A percentile compares a stretch with the other conserved stretches of the same genome.
Evolutionary conservation across 92 coral and sea anemone genomes (phyloP).

Genomic region (Heliopora coerulea): DNA sequence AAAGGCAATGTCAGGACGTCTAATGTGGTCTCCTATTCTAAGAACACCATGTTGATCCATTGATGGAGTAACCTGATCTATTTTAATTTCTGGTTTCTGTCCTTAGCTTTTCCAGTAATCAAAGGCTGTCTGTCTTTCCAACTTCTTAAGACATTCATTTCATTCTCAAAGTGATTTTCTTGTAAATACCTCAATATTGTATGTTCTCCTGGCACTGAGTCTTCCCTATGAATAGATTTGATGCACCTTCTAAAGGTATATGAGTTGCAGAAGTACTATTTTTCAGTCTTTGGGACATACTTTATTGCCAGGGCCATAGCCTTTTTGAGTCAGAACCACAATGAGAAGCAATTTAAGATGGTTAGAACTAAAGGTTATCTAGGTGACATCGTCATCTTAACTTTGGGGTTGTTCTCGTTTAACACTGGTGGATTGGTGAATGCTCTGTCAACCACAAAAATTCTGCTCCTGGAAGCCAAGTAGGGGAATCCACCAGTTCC

Average conservation of each 20-base stretch:
- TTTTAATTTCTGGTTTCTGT: conserved; percentile 28
- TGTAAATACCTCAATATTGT: conserved; percentile 41
- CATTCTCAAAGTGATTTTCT: conserved; percentile 32
- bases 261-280: too few species aligned
- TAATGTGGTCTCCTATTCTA: conserved; percentile 39
- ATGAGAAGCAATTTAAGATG: neutral
- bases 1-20: conserved; percentile 14
- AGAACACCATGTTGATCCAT: conserved; percentile 25
- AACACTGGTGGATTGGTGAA: neutral
- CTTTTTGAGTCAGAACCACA: neutral
- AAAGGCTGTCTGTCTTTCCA: neutral
- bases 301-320: conserved; percentile 1
- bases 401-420: conserved; percentile 44
- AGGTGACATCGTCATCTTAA: conserved; percentile 17
- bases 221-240: too few species aligned
- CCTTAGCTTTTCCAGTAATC: conserved; percentile 1
- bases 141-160: conserved; percentile 13
- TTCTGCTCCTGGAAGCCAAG: conserved; percentile 24
- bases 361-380: neutral
- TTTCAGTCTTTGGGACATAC: neutral
- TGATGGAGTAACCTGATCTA: conserved; percentile 38
- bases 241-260: too few species aligned
- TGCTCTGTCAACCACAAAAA: conserved; percentile 29
- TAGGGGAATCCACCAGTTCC: conserved; percentile 11
- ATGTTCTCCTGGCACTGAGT: too few species aligned